Evolutionary conservation across 2,113 vertebrate genomes (phyloP).

Genomic region (Arenaria interpres): DNA sequence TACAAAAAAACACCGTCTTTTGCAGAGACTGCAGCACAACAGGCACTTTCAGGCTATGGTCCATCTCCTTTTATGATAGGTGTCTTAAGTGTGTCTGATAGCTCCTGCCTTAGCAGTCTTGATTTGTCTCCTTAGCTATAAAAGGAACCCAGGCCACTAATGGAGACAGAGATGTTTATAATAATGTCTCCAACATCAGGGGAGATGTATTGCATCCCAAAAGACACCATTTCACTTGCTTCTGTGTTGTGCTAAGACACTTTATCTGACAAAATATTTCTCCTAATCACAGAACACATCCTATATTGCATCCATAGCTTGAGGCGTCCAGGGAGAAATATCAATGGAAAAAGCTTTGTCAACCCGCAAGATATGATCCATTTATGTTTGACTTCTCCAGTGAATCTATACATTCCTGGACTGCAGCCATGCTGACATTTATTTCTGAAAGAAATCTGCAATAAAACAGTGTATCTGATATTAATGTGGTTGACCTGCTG

Average conservation of each 20-base stretch:
- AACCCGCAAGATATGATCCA: neutral
- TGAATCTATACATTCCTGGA: conserved; percentile 14
- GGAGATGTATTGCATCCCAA: neutral
- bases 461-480: conserved; percentile 5
- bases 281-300: neutral
- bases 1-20: neutral
- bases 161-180: neutral
- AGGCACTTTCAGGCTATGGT: neutral
- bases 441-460: conserved; percentile 14
- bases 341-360: neutral
- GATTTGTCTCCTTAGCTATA: neutral
- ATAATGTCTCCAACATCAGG: neutral
- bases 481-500: conserved; percentile 28
- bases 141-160: neutral
- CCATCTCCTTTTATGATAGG: neutral
- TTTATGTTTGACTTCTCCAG: neutral
- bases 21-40: neutral
- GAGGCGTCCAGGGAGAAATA: neutral
- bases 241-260: neutral
- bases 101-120: neutral
- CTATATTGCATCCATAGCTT: neutral
- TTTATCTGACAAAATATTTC: neutral
- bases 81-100: neutral
- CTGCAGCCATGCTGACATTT: conserved; percentile 7
- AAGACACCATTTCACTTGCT: neutral